Evolutionary conservation across 2,113 vertebrate genomes (phyloP).

Genomic region (Serranochromis macrocephalus): DNA sequence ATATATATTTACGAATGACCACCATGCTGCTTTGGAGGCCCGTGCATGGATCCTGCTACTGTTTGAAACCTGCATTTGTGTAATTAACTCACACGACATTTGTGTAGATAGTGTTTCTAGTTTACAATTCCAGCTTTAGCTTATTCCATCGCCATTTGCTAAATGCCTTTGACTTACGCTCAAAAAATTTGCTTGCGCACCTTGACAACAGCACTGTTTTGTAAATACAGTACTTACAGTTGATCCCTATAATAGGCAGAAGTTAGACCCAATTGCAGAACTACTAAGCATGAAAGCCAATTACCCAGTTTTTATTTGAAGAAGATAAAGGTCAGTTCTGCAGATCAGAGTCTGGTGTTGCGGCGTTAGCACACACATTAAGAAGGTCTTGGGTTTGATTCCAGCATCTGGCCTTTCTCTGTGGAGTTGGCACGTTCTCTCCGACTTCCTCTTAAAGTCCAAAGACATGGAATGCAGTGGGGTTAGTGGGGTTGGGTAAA

Average conservation of each 20-base stretch:
- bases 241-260: neutral
- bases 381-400: neutral
- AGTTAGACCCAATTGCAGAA: neutral
- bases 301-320: neutral
- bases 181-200: neutral
- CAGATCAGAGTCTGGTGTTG: neutral
- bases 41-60: rapidly evolving
- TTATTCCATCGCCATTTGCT: neutral
- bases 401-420: neutral
- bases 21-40: rapidly evolving
- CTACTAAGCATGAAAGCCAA: neutral
- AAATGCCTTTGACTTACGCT: neutral
- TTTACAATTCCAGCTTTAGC: neutral
- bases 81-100: neutral
- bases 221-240: neutral
- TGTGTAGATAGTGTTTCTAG: neutral
- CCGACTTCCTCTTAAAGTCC: neutral
- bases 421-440: neutral
- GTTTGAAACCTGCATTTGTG: neutral
- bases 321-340: neutral
- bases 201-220: neutral
- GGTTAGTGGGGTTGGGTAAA: neutral
- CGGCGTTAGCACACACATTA: rapidly evolving
- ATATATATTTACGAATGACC: neutral
- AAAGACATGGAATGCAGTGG: neutral